Conservation (phyloP, 2,797 vertebrate species). For the Mareca strepera region DNA sequence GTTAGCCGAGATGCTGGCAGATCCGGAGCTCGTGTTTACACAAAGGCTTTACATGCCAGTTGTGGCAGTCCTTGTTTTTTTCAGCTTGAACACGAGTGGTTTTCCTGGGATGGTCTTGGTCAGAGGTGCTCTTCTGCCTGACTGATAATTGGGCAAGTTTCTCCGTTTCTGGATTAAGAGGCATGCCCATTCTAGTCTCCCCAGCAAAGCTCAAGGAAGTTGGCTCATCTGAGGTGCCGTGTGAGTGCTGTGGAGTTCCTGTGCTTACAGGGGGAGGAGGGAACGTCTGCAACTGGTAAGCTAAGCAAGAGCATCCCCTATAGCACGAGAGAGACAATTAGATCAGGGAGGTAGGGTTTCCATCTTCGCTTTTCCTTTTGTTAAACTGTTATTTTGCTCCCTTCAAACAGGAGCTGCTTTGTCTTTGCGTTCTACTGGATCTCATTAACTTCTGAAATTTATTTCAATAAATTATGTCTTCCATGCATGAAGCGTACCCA, state of each 20-base stretch:
- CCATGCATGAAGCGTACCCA: not conserved
- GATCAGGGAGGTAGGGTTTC: not conserved
- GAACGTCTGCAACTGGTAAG: not conserved
- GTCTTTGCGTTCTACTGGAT: not conserved
- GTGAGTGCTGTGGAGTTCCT: not conserved
- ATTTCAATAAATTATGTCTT: not conserved
- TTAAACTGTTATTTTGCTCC: fast-evolving
- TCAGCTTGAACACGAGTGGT: not conserved
- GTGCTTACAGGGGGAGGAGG: not conserved
- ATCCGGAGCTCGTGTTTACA: not conserved
- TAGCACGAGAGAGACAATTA: slow-evolving; percentile 19
- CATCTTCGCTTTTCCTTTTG: not conserved
- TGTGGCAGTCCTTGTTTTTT: not conserved
- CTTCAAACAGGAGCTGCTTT: not conserved
- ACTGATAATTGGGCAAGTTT: slow-evolving; percentile 29
- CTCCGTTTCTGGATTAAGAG: not conserved
- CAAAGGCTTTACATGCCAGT: not conserved
- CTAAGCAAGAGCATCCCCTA: slow-evolving; percentile 68
- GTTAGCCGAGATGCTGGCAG: not conserved
- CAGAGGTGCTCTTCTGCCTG: slow-evolving; percentile 39
- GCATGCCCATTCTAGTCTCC: slow-evolving; percentile 40
- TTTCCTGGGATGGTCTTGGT: not conserved
- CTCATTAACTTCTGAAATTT: not conserved
- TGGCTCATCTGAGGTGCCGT: slow-evolving; percentile 22
- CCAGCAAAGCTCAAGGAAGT: slow-evolving; percentile 29